Conservation (phyloP, 1,140 invertebrate species). For the Microplitis mediator region DNA sequence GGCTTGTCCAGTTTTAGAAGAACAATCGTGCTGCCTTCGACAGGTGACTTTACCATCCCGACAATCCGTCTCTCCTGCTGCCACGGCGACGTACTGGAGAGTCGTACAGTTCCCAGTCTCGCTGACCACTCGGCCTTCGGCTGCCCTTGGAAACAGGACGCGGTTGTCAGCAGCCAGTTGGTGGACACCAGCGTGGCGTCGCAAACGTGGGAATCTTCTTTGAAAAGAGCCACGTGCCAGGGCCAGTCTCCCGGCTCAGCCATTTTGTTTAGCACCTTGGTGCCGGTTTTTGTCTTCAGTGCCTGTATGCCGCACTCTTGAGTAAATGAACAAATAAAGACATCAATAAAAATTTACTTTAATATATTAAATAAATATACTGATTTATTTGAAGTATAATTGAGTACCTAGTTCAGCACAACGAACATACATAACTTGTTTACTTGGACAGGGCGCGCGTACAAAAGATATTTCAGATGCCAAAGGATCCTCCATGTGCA, state of each 20-base stretch:
- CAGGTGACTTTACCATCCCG: slow-evolving; percentile 87
- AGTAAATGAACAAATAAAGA: slow-evolving; percentile 24
- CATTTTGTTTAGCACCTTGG: slow-evolving; percentile 70
- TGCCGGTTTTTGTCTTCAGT: slow-evolving; percentile 57
- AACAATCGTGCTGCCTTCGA: slow-evolving; percentile 84
- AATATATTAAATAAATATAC: background rate
- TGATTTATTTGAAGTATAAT: slow-evolving; percentile 13
- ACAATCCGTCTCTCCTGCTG: slow-evolving; percentile 83
- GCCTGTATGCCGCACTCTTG: slow-evolving; percentile 79
- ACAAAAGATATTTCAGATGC: slow-evolving; percentile 82
- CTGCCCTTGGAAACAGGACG: slow-evolving; percentile 89
- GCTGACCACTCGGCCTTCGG: slow-evolving; percentile 85
- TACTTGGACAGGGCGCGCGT: slow-evolving; percentile 74
- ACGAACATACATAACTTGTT: slow-evolving; percentile 78
- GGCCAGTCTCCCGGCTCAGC: slow-evolving; percentile 84
- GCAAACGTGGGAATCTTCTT: slow-evolving; percentile 84
- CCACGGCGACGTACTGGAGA: slow-evolving; percentile 82
- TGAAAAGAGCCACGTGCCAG: slow-evolving; percentile 84
- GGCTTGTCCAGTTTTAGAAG: slow-evolving; percentile 80
- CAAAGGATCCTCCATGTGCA: slow-evolving; percentile 78
- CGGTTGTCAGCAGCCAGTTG: slow-evolving; percentile 84
- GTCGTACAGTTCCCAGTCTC: slow-evolving; percentile 75
- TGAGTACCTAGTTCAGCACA: slow-evolving; percentile 75
- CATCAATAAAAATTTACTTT: background rate
- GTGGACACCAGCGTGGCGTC: slow-evolving; percentile 81